These are phyloP conservation scores for Otocyon megalotis DNA, from an alignment of 2,113 vertebrate species.

Conservation along the genomic window DNA sequence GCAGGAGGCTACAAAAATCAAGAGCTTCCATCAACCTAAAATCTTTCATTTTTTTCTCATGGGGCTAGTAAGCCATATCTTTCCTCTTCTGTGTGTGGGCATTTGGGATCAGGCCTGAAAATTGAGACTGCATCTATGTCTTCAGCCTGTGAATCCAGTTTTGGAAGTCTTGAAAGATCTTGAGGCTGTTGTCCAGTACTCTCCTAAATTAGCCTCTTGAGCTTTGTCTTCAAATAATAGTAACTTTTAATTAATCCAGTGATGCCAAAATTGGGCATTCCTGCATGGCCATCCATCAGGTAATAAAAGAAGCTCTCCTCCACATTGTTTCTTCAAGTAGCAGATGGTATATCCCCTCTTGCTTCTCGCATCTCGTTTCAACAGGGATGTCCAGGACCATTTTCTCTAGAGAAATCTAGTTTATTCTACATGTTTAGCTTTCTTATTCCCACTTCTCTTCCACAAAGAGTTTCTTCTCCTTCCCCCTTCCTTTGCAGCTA, in stretches of 20 bases:
- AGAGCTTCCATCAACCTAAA: not conserved
- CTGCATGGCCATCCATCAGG: not conserved
- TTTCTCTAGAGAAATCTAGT: slow-evolving; percentile 47
- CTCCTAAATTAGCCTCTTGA: not conserved
- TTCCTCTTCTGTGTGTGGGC: not conserved
- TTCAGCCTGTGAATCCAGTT: not conserved
- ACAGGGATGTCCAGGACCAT: not conserved
- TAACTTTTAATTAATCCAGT: slow-evolving; percentile 16
- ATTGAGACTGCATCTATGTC: not conserved
- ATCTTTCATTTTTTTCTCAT: not conserved
- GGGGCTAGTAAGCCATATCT: not conserved
- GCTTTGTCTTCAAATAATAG: slow-evolving; percentile 24
- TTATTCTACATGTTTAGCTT: not conserved
- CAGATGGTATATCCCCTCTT: not conserved
- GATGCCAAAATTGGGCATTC: not conserved
- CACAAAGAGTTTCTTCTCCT: not conserved
- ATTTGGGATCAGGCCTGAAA: not conserved
- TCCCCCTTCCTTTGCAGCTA: not conserved
- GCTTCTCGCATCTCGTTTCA: slow-evolving; percentile 50
- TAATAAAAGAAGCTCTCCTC: not conserved
- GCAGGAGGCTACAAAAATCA: not conserved
- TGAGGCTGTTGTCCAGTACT: not conserved
- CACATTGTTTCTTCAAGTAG: not conserved
- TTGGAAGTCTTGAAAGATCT: not conserved
- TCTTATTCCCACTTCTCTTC: not conserved